Conservation (phyloP, 2,797 vertebrate genomes). For the Phalloptychus januarius region DNA sequence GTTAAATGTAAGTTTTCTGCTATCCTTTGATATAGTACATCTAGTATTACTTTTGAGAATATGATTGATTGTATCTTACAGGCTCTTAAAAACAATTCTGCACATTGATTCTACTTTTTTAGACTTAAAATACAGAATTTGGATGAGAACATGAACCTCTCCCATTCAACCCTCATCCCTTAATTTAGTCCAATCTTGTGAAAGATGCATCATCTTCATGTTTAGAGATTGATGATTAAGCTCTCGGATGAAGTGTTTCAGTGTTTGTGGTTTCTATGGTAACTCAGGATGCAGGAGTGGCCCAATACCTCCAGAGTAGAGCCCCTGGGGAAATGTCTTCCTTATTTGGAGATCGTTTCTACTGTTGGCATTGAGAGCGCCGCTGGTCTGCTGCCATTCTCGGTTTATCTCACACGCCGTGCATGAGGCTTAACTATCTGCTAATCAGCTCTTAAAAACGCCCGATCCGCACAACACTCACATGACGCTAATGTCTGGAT, state of each 20-base stretch:
- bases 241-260: slow-evolving; percentile 43
- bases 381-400: slow-evolving; percentile 62
- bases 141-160: slow-evolving; percentile 38
- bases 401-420: slow-evolving; percentile 63
- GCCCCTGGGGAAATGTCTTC: slow-evolving; percentile 53
- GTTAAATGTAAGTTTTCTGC: slow-evolving; percentile 49
- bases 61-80: slow-evolving; percentile 40
- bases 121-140: slow-evolving; percentile 28
- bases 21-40: slow-evolving; percentile 33
- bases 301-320: slow-evolving; percentile 55
- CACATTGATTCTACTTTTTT: slow-evolving; percentile 19
- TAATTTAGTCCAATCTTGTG: slow-evolving; percentile 43
- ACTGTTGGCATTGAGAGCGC: slow-evolving; percentile 46
- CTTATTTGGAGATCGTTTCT: slow-evolving; percentile 58
- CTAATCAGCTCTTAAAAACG: slow-evolving; percentile 71
- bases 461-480: slow-evolving; percentile 63
- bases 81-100: slow-evolving; percentile 39
- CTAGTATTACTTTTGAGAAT: slow-evolving; percentile 36
- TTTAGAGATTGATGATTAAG: slow-evolving; percentile 43
- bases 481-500: slow-evolving; percentile 69
- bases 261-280: slow-evolving; percentile 63
- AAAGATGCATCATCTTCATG: slow-evolving; percentile 50
- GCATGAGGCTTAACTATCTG: slow-evolving; percentile 62
- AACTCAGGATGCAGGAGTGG: slow-evolving; percentile 43
- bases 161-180: slow-evolving; percentile 21